Evolutionary conservation across 1,140 invertebrate species (phyloP).

Genomic region (Euborellia annulipes): DNA sequence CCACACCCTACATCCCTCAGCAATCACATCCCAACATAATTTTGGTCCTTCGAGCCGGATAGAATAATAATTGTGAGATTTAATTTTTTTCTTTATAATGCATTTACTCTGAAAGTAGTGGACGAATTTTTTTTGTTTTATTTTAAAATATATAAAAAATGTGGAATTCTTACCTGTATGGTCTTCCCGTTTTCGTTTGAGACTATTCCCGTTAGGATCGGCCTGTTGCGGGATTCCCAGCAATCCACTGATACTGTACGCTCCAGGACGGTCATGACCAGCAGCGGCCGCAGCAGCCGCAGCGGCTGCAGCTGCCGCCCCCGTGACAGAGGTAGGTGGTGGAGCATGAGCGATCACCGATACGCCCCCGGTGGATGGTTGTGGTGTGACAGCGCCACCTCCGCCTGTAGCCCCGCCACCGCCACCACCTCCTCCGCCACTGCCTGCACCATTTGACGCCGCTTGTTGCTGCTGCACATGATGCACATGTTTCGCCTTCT

Average conservation of each 20-base stretch:
- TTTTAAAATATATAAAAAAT: no score
- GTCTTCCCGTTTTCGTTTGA: conserved; percentile 54
- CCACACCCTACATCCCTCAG: no score
- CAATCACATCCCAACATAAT: no score
- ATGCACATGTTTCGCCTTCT: conserved; percentile 85
- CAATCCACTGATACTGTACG: conserved; percentile 92
- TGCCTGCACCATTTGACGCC: conserved; percentile 31
- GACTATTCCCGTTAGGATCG: conserved; percentile 50
- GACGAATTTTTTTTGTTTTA: background rate
- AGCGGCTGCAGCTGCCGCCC: conserved; percentile 17
- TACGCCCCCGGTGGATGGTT: conserved; percentile 14
- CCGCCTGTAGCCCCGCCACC: conserved; percentile 15
- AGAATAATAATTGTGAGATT: no score
- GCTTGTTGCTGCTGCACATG: conserved; percentile 48
- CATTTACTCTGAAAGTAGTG: no score
- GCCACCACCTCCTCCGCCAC: conserved; percentile 16
- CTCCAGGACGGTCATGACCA: conserved; percentile 31
- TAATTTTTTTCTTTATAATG: no score
- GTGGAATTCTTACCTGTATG: conserved; percentile 33
- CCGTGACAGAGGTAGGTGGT: conserved; percentile 6
- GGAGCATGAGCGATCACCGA: conserved; percentile 47
- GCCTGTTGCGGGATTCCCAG: conserved; percentile 57
- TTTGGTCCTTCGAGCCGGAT: no score
- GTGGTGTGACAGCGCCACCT: conserved; percentile 19
- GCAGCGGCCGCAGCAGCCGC: conserved; percentile 3